Evolutionary conservation across 2,888 invertebrate genomes (phyloP).

Genomic region (Lasioglossum leucozonium): DNA sequence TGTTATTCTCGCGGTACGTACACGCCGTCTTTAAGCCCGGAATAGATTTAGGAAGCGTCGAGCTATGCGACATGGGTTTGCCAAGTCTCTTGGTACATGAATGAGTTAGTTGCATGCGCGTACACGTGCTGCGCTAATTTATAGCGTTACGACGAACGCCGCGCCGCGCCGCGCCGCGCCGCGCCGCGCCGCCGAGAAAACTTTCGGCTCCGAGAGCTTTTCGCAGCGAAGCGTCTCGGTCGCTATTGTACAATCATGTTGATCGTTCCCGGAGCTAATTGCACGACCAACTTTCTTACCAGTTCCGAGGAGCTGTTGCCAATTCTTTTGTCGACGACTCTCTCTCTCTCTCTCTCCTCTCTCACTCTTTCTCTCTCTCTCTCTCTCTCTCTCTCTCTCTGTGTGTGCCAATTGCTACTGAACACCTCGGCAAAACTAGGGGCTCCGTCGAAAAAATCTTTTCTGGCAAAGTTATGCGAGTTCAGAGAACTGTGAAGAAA

Average conservation of each 20-base stretch:
- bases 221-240: neutral
- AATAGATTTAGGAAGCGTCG: constrained; percentile 81
- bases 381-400: no score
- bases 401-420: no score
- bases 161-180: constrained; percentile 38
- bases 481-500: neutral
- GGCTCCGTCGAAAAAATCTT: neutral
- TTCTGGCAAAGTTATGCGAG: neutral
- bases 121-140: constrained; percentile 82
- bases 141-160: constrained; percentile 67
- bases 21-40: constrained; percentile 73
- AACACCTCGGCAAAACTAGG: neutral
- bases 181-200: constrained; percentile 40
- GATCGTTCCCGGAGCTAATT: neutral
- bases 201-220: constrained; percentile 20
- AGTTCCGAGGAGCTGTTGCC: neutral
- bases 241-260: neutral
- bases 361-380: no score
- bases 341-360: no score
- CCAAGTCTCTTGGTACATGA: constrained; percentile 81
- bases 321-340: neutral
- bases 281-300: neutral
- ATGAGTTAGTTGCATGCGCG: constrained; percentile 80
- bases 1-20: constrained; percentile 52
- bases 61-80: constrained; percentile 77